A percentile compares a stretch with the other conserved stretches of the same genome.
Conservation (phyloP, 2,113 vertebrate species). For the Takifugu bimaculatus region DNA sequence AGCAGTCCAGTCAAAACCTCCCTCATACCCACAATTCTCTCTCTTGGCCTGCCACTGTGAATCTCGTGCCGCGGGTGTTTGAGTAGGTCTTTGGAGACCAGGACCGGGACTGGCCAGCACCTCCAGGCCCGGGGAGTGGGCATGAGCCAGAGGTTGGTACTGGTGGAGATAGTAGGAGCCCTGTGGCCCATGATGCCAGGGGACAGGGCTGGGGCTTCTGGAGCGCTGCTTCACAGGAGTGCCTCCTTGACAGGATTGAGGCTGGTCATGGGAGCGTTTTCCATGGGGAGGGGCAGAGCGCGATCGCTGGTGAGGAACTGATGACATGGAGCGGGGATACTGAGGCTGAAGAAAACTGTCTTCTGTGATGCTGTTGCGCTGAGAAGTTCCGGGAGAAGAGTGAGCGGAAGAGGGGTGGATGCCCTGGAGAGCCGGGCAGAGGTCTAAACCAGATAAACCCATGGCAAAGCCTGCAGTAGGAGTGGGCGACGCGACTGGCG, state of each 20-base stretch:
- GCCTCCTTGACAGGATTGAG: conserved; percentile 65
- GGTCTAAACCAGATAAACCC: conserved; percentile 80
- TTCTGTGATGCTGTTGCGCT: conserved; percentile 85
- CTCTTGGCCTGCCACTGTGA: conserved; percentile 64
- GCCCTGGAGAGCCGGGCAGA: conserved; percentile 87
- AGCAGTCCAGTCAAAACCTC: conserved; percentile 35
- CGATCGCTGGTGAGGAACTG: conserved; percentile 78
- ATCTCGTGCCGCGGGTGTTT: conserved; percentile 75
- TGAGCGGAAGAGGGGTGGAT: conserved; percentile 89
- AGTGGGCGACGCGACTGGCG: conserved; percentile 89
- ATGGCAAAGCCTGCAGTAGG: conserved; percentile 59
- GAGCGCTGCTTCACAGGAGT: conserved; percentile 80
- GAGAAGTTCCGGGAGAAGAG: conserved; percentile 92
- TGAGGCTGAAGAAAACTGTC: conserved; percentile 85
- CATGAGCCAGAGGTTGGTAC: conserved; percentile 50
- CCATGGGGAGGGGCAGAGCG: conserved; percentile 90
- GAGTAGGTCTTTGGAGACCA: conserved; percentile 59
- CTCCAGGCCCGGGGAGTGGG: conserved; percentile 69
- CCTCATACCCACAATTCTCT: conserved; percentile 71
- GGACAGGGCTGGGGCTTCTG: conserved; percentile 88
- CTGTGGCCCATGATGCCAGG: conserved; percentile 67
- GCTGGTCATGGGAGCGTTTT: conserved; percentile 84
- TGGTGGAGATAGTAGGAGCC: conserved; percentile 58
- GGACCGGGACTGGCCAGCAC: conserved; percentile 76
- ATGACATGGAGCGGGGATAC: conserved; percentile 25